phyloP scores from a whole-genome alignment of 2,113 vertebrate genomes.

The Zeus faber region DNA sequence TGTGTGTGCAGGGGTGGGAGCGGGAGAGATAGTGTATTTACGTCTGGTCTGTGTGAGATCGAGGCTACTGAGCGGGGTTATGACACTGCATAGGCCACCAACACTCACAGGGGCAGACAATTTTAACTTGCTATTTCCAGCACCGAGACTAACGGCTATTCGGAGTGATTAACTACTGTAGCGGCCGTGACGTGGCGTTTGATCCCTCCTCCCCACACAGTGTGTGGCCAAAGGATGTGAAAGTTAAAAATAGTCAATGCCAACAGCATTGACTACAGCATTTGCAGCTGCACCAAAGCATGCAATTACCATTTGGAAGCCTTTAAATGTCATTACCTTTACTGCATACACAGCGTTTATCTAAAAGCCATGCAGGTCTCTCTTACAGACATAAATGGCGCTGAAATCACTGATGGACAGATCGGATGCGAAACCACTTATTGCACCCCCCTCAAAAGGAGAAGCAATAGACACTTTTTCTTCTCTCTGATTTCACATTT shows the following conservation, averaged over 20 bases:
- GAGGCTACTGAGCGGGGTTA: constrained; percentile 45
- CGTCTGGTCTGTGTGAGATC: constrained; percentile 2
- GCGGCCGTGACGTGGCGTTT: constrained; percentile 17
- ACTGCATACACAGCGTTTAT: constrained; percentile 44
- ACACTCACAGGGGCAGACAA: constrained; percentile 19
- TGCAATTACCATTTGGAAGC: constrained; percentile 19
- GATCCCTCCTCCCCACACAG: constrained; percentile 12
- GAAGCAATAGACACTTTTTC: background rate
- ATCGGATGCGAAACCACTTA: background rate
- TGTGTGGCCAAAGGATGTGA: constrained; percentile 39
- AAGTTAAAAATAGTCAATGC: constrained; percentile 15
- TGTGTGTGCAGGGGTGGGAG: background rate
- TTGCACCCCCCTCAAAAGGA: background rate
- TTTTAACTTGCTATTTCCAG: constrained; percentile 36
- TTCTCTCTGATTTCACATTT: background rate
- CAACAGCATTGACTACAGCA: too few relatives aligned
- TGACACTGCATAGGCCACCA: constrained; percentile 40
- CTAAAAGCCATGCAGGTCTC: constrained; percentile 40
- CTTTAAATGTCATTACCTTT: constrained; percentile 41
- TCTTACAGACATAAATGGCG: constrained; percentile 32
- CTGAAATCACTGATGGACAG: constrained; percentile 38
- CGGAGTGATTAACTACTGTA: constrained; percentile 48
- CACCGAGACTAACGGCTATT: constrained; percentile 29
- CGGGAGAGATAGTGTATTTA: constrained; percentile 17
- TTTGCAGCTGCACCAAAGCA: too few relatives aligned